Percentiles rank a stretch among this genome's conserved stretches.
These are phyloP conservation scores for Matsumyia berberina DNA, from an alignment of 2,888 invertebrate species.

Conservation along the genomic window DNA sequence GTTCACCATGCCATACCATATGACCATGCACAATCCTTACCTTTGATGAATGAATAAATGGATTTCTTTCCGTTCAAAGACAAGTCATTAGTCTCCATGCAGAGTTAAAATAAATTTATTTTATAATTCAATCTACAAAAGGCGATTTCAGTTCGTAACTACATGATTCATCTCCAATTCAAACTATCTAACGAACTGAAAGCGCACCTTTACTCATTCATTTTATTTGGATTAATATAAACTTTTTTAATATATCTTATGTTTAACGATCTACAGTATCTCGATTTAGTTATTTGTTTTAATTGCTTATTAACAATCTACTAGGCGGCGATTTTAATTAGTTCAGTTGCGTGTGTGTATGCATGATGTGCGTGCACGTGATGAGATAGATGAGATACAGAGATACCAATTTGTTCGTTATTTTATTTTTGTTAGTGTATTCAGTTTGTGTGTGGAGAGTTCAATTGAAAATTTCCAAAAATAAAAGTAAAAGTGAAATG, in stretches of 20 bases:
- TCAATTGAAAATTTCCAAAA: conserved; percentile 51
- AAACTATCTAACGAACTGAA: conserved; percentile 24
- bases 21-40: too few relatives aligned
- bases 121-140: background rate
- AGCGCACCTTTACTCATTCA: conserved; percentile 13
- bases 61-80: background rate
- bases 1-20: too few relatives aligned
- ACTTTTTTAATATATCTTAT: conserved; percentile 54
- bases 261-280: conserved; percentile 51
- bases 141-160: background rate
- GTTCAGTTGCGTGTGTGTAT: conserved; percentile 5
- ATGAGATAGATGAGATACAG: conserved; percentile 28
- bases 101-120: background rate
- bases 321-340: conserved; percentile 23
- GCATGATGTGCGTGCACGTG: conserved; percentile 35
- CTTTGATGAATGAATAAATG: too few relatives aligned
- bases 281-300: conserved; percentile 51
- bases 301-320: conserved; percentile 63
- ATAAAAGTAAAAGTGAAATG: conserved; percentile 61
- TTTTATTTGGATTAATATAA: conserved; percentile 28
- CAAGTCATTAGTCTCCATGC: conserved; percentile 5
- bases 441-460: conserved; percentile 54
- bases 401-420: conserved; percentile 11
- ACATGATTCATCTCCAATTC: conserved; percentile 29
- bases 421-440: conserved; percentile 12